phyloP scores from a whole-genome alignment of 2,113 vertebrate genomes.

The Alces alces region DNA sequence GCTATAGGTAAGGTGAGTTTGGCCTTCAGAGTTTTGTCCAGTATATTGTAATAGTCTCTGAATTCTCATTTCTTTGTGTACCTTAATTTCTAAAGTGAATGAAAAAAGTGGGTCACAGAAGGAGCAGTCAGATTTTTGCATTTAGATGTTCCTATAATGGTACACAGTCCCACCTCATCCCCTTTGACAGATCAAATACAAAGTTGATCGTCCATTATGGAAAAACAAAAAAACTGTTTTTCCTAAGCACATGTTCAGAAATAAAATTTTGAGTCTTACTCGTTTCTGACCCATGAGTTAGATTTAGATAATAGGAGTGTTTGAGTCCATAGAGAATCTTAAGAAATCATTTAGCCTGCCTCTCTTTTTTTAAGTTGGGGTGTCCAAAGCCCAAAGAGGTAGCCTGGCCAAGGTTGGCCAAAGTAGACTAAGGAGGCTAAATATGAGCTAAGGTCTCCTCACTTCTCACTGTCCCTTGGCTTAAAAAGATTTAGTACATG shows the following conservation, averaged over 20 bases:
- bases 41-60: background rate
- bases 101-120: constrained; percentile 9
- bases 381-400: constrained; percentile 28
- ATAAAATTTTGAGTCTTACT: constrained; percentile 25
- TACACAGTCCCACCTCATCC: background rate
- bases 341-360: constrained; percentile 8
- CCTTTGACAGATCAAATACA: background rate
- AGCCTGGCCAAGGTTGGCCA: background rate
- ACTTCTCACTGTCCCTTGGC: background rate
- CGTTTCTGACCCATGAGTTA: constrained; percentile 41
- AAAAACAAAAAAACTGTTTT: constrained; percentile 21
- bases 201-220: background rate
- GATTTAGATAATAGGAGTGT: constrained; percentile 40
- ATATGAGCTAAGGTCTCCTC: background rate
- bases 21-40: constrained; percentile 35
- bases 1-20: constrained; percentile 45
- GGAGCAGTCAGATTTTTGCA: background rate
- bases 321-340: constrained; percentile 26
- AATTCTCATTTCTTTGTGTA: constrained; percentile 25
- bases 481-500: constrained; percentile 26
- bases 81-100: constrained; percentile 41
- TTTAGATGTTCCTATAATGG: background rate
- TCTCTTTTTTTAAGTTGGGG: background rate
- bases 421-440: constrained; percentile 23
- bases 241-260: constrained; percentile 39